Evolutionary conservation across 2,797 vertebrate genomes (phyloP).

Genomic region (Parambassis ranga): DNA sequence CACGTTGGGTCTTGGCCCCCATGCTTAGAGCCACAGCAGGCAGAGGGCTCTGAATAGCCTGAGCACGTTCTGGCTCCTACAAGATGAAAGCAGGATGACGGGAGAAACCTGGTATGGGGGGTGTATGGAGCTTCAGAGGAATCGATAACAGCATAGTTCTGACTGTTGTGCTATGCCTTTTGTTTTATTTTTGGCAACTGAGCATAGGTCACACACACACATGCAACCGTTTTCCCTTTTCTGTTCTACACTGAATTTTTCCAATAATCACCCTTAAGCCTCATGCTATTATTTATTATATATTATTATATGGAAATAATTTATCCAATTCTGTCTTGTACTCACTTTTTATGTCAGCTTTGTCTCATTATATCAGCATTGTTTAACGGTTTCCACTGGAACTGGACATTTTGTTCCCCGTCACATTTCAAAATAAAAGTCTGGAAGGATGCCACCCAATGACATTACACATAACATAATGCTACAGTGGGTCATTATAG

Average conservation of each 20-base stretch:
- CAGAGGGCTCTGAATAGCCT: constrained; percentile 40
- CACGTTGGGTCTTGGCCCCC: constrained; percentile 20
- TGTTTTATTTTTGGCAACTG: constrained; percentile 13
- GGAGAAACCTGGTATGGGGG: constrained; percentile 5
- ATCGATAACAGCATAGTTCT: constrained; percentile 34
- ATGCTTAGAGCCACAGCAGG: constrained; percentile 46
- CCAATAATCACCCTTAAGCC: no score
- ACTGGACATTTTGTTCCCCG: constrained; percentile 17
- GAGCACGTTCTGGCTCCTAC: constrained; percentile 18
- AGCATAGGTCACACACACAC: neutral
- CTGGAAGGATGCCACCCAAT: neutral
- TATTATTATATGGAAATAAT: no score
- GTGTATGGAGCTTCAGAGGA: constrained; percentile 29
- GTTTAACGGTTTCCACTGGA: neutral
- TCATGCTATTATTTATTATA: neutral
- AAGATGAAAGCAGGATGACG: constrained; percentile 58
- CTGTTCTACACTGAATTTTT: neutral
- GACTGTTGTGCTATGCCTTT: constrained; percentile 9
- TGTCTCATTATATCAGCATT: neutral
- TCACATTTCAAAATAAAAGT: constrained; percentile 14
- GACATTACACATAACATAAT: no score
- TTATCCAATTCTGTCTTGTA: constrained; percentile 11
- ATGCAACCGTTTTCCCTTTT: constrained; percentile 7
- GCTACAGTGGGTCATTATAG: no score
- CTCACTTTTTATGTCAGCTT: neutral